phyloP scores from a whole-genome alignment of 2,797 vertebrate genomes.

The Girardinus metallicus region DNA sequence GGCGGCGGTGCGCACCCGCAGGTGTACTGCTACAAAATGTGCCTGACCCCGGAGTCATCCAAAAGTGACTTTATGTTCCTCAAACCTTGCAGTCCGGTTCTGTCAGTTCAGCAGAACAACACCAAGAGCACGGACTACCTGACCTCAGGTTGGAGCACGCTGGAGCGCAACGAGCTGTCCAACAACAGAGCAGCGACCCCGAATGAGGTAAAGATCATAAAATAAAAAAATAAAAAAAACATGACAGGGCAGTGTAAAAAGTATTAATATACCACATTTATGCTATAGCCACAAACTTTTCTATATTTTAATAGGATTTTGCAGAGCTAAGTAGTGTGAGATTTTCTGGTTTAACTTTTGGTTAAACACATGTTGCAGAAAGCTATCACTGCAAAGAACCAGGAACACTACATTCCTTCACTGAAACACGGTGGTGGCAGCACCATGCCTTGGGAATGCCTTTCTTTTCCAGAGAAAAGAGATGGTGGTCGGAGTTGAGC shows the following conservation, averaged over 20 bases:
- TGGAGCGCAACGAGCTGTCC: constrained; percentile 57
- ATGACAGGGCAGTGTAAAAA: too few relatives aligned
- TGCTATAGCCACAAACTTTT: background rate
- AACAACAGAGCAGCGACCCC: constrained; percentile 73
- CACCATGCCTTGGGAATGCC: background rate
- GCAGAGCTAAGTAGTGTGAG: too few relatives aligned
- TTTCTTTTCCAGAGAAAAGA: background rate
- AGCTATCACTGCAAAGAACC: too few relatives aligned
- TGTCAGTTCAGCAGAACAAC: constrained; percentile 80
- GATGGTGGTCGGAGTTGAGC: background rate
- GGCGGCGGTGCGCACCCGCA: constrained; percentile 72
- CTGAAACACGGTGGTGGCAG: background rate
- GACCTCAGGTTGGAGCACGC: constrained; percentile 73
- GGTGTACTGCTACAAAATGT: constrained; percentile 91
- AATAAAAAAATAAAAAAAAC: background rate
- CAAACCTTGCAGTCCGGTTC: constrained; percentile 83
- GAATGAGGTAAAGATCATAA: constrained; percentile 75
- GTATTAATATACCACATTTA: background rate
- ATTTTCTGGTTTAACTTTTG: background rate
- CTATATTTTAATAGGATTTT: background rate
- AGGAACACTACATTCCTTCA: background rate
- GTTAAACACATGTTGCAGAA: background rate
- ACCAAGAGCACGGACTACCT: constrained; percentile 78
- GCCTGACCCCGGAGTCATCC: constrained; percentile 87
- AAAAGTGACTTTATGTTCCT: constrained; percentile 93